These are phyloP conservation scores for Ivindomyrus marchei DNA, from an alignment of 2,113 vertebrate species.

Conservation along the genomic window DNA sequence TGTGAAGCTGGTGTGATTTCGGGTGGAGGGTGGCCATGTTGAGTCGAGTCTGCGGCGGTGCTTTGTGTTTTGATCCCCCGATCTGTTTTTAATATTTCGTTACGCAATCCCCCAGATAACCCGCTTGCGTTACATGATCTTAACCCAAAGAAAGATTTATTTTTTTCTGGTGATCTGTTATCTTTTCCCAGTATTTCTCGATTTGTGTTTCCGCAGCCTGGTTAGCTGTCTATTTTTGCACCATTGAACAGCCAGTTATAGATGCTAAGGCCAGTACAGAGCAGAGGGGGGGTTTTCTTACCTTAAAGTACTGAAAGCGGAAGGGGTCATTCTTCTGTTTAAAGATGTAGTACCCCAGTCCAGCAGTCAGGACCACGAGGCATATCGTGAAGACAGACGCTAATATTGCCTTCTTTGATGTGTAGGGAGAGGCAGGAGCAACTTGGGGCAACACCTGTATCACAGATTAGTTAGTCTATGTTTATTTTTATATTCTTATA, in stretches of 20 bases:
- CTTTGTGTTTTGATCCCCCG: not conserved
- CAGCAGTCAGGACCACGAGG: constrained; percentile 45
- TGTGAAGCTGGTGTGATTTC: not conserved
- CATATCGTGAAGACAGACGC: constrained; percentile 45
- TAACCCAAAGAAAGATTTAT: not conserved
- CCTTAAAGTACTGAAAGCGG: constrained; percentile 73
- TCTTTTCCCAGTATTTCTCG: not conserved
- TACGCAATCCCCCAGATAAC: not conserved
- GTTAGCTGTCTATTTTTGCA: not conserved
- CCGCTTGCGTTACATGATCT: not conserved
- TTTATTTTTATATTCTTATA: not conserved
- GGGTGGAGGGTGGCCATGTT: not conserved
- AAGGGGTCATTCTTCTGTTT: constrained; percentile 64
- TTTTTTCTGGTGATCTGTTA: not conserved
- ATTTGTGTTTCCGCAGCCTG: not conserved
- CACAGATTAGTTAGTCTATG: not conserved
- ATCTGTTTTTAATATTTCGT: not conserved
- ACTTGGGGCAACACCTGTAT: constrained; percentile 25
- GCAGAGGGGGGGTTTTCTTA: constrained; percentile 20
- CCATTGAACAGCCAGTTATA: not conserved
- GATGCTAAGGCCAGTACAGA: not conserved
- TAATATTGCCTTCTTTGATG: constrained; percentile 27
- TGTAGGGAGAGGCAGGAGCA: not conserved
- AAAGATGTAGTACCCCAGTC: constrained; percentile 54
- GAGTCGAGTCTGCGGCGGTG: not conserved